Evolutionary conservation across 2,888 invertebrate species (phyloP), one percentile per base, ranked within the genome.

Genomic region (Melolontha melolontha): DNA sequence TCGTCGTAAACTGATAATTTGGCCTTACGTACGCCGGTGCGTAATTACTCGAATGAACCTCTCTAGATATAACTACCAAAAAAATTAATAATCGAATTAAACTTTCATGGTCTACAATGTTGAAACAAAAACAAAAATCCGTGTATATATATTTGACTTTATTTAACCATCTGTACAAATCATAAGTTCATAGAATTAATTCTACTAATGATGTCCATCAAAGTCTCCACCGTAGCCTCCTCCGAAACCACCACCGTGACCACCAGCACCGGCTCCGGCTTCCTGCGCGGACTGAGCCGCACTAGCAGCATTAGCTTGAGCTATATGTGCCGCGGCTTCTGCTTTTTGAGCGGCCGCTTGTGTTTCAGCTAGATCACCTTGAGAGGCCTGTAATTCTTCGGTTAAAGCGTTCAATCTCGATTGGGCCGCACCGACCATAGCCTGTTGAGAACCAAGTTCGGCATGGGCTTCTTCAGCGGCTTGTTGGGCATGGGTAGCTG

Each of bases 361-460:
- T 0, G 92, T 92, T 1, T 91, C 92, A 73, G 91, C 90, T 77
- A 91, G 92, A 80, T 92, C 92, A 68, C 91, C 84, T 40, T 91
- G 87, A 39, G 91, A 90, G 1, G 88, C 87, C 66, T 87, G 87
- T 16, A 92, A 84, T 75, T 92, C 91, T 34, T 91, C 89, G 68
- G 88, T 88, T 12, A 91, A 83, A 2, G 90, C 85, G 70, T 89
- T 87, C 12, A 91, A 83, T 44, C 91, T 82, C 72, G 90, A 89
- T 70, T 90, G 87, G 0, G 92, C 91, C 8, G 91, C 89, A 7
- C 92, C 91, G 1, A 92, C 90, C 92, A 92, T 92, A 44, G 91
- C 88, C 34, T 91, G 91, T 77, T 92, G 92, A 0, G 92, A 91
- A 0, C 92, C 92, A 6, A 91, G 82, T 79, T 92, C 92, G 47